phyloP scores from a whole-genome alignment of 2,888 invertebrate species.

The Sphaeridia pumilis region DNA sequence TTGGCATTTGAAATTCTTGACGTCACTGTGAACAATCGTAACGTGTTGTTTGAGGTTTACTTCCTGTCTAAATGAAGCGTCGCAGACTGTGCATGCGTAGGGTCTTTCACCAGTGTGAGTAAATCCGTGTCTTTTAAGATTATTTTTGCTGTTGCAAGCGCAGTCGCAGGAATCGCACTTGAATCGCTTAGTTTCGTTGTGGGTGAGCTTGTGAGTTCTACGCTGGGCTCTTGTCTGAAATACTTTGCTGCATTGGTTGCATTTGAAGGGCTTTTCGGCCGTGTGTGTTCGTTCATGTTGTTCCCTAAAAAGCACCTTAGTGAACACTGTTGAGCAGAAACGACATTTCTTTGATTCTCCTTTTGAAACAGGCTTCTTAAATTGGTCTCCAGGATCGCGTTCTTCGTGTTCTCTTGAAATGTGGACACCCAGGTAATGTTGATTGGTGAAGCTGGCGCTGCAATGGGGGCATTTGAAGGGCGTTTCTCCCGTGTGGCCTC shows the following conservation, averaged over 20 bases:
- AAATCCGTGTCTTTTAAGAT: neutral
- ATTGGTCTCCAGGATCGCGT: too few species aligned
- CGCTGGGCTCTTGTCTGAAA: neutral
- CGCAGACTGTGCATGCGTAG: neutral
- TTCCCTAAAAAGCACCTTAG: too few species aligned
- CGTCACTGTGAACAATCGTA: neutral
- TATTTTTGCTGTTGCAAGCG: neutral
- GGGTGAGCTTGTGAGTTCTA: neutral
- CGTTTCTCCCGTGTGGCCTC: too few species aligned
- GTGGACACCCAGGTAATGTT: too few species aligned
- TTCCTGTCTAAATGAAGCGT: neutral
- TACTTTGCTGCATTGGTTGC: neutral
- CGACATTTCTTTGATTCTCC: too few species aligned
- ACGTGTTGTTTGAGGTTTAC: neutral
- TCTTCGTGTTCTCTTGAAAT: too few species aligned
- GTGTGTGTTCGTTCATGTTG: too few species aligned
- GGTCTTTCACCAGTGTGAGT: neutral
- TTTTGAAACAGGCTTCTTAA: too few species aligned
- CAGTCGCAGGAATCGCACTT: neutral
- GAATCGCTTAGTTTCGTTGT: neutral
- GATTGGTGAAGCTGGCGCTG: too few species aligned
- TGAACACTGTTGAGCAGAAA: too few species aligned
- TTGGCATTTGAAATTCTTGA: neutral
- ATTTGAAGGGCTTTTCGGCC: too few species aligned
- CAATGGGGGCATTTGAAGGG: too few species aligned